Evolutionary conservation across 1,140 invertebrate genomes (phyloP).

Genomic region (Lepidurus packardi): DNA sequence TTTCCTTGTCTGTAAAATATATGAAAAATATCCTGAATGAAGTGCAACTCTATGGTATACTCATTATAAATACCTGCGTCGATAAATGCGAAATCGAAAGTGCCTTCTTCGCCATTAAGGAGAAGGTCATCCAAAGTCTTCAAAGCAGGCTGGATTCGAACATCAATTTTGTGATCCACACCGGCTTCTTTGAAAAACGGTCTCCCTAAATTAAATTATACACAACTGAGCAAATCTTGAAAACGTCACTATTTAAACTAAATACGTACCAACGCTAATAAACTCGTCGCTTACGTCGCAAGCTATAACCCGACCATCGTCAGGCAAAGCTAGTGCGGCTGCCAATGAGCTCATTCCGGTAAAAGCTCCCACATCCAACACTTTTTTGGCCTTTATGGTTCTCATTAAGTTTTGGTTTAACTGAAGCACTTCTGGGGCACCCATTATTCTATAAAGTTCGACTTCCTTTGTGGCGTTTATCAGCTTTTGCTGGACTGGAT

Average conservation of each 20-base stretch:
- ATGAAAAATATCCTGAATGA: not conserved
- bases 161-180: conserved; percentile 43
- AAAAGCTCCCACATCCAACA: conserved; percentile 45
- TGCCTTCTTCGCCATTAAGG: conserved; percentile 42
- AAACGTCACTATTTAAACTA: not conserved
- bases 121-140: conserved; percentile 44
- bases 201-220: conserved; percentile 37
- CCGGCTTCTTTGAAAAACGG: conserved; percentile 43
- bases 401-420: conserved; percentile 42
- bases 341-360: conserved; percentile 45
- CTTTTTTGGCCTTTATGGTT: conserved; percentile 42
- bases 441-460: conserved; percentile 41
- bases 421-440: conserved; percentile 42
- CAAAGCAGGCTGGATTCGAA: conserved; percentile 42
- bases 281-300: conserved; percentile 42
- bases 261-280: conserved; percentile 36
- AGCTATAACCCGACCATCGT: conserved; percentile 43
- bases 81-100: conserved; percentile 50
- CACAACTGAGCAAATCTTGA: not conserved
- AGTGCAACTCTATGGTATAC: not conserved
- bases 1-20: conserved; percentile 42
- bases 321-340: conserved; percentile 43
- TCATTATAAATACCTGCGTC: conserved; percentile 42
- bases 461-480: conserved; percentile 35
- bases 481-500: conserved; percentile 34